Evolutionary conservation across 2,113 vertebrate species (phyloP).

Genomic region (Brachyistius frenatus): DNA sequence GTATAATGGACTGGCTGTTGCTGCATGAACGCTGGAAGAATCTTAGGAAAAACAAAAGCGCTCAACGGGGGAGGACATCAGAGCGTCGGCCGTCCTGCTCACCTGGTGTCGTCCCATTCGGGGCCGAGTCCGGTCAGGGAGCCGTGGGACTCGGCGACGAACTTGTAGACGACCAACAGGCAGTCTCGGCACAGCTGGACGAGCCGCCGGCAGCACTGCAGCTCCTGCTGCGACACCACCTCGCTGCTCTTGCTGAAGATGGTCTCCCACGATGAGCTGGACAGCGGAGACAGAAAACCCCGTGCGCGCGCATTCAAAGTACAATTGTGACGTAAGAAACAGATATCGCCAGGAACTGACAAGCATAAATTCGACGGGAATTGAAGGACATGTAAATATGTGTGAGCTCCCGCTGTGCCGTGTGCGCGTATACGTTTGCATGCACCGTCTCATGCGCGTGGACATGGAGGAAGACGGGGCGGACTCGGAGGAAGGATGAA

Average conservation of each 20-base stretch:
- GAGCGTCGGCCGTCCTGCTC: conserved; percentile 47
- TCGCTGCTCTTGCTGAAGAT: conserved; percentile 93
- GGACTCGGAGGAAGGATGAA: conserved; percentile 59
- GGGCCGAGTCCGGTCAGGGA: conserved; percentile 88
- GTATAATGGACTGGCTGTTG: conserved; percentile 3
- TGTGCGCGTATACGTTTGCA: not conserved
- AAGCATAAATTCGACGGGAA: too few species aligned
- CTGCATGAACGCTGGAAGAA: conserved; percentile 8
- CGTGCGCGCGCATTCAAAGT: not conserved
- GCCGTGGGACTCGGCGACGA: conserved; percentile 90
- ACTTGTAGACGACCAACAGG: conserved; percentile 96
- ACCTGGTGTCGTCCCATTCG: conserved; percentile 96
- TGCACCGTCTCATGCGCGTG: conserved; percentile 6
- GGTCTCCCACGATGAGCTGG: conserved; percentile 93
- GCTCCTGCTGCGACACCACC: conserved; percentile 88
- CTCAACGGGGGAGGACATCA: conserved; percentile 1
- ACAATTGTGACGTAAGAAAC: not conserved
- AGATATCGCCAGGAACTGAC: too few species aligned
- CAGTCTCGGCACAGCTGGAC: conserved; percentile 97
- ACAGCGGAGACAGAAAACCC: conserved; percentile 17
- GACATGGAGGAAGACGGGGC: conserved; percentile 38
- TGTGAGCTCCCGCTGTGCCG: not conserved
- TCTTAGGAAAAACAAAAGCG: conserved; percentile 5
- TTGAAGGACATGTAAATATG: too few species aligned
- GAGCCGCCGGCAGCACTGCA: conserved; percentile 94